Conservation (phyloP, 2,113 vertebrate genomes). For the Antennarius striatus region DNA sequence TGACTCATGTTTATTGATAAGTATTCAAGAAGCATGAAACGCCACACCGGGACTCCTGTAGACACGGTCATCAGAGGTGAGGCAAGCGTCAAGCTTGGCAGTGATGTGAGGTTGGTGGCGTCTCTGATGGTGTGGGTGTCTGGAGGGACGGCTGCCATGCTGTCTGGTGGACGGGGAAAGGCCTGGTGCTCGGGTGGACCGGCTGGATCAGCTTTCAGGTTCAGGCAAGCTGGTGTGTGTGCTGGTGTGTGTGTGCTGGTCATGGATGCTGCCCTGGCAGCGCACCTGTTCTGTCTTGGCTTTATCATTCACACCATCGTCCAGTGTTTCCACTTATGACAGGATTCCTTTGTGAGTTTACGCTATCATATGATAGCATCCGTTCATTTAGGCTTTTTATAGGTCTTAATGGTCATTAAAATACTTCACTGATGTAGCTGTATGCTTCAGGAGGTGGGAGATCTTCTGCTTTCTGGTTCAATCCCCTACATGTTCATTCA, state of each 20-base stretch:
- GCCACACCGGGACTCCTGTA: no score
- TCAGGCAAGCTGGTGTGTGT: slow-evolving; percentile 24
- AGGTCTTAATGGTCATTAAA: neutral
- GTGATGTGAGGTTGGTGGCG: slow-evolving; percentile 5
- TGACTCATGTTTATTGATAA: no score
- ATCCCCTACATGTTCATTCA: no score
- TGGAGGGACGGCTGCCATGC: neutral
- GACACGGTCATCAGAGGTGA: slow-evolving; percentile 31
- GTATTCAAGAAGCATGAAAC: no score
- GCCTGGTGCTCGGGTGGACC: neutral
- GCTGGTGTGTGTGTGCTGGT: slow-evolving; percentile 11
- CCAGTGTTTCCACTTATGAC: slow-evolving; percentile 2
- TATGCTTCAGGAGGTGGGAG: neutral
- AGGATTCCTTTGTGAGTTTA: slow-evolving; percentile 36
- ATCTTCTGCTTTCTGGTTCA: no score
- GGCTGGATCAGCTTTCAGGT: slow-evolving; percentile 51
- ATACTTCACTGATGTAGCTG: neutral
- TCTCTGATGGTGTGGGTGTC: slow-evolving; percentile 32
- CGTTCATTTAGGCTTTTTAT: neutral
- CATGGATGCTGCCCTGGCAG: slow-evolving; percentile 18
- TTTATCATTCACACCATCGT: slow-evolving; percentile 22
- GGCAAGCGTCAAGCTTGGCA: slow-evolving; percentile 6
- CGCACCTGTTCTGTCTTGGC: slow-evolving; percentile 24
- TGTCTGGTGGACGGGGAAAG: slow-evolving; percentile 26
- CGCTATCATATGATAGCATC: slow-evolving; percentile 11